Percentiles rank a stretch among this genome's conserved stretches.
Evolutionary conservation across 1,140 invertebrate genomes (phyloP).

Genomic region (Zaprionus kolodkinae): DNA sequence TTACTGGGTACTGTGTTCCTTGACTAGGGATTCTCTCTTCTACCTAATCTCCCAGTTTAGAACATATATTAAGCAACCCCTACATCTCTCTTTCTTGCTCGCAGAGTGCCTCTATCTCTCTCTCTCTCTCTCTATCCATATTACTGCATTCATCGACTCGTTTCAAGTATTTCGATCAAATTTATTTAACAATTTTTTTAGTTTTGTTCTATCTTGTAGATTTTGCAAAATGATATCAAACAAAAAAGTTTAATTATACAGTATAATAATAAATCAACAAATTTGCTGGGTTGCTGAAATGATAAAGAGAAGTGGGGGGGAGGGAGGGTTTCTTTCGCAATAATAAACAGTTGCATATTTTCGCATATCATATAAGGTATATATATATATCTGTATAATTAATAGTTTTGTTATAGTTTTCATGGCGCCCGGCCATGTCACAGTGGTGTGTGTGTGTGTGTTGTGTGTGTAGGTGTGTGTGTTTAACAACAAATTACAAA

Average conservation of each 20-base stretch:
- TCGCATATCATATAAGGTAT: background rate
- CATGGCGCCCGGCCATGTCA: constrained; percentile 63
- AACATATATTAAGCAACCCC: too few relatives aligned
- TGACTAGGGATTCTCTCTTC: too few relatives aligned
- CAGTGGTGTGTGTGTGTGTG: constrained; percentile 25
- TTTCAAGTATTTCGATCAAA: background rate
- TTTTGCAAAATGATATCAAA: background rate
- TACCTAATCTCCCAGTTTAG: too few relatives aligned
- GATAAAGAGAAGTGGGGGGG: background rate
- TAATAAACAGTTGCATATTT: constrained; percentile 1
- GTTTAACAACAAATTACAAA: constrained; percentile 50
- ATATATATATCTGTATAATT: constrained; percentile 23
- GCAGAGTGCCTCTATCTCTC: background rate
- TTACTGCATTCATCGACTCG: background rate
- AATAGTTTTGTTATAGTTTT: constrained; percentile 25
- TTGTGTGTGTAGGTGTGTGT: background rate
- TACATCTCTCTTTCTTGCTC: background rate
- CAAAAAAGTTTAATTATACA: background rate
- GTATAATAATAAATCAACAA: background rate
- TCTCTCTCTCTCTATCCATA: background rate
- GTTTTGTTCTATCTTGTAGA: background rate
- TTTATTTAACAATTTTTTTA: background rate
- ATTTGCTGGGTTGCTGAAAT: background rate
- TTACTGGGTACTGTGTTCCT: too few relatives aligned
- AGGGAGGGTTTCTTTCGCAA: background rate